Base-by-base conservation (phyloP, 2,888 invertebrate species). In the Hipparchia sbordonii region DNA sequence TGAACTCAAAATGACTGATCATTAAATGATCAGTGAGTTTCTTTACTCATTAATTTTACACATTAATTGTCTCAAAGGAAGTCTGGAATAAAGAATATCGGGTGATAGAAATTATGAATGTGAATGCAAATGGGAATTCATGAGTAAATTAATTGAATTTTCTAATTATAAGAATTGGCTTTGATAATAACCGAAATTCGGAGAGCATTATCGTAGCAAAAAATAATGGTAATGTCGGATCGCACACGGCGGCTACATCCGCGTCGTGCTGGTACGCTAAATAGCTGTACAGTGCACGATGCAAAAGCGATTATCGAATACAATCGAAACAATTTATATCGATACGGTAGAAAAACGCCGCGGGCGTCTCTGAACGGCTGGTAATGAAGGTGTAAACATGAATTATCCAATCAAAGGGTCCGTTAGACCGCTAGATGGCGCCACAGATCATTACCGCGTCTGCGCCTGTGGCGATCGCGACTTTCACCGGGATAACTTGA, bases 371-470 rank as follows among this genome's bases (percentile, higher is more conserved):
- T 75, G 71, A 72, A 72, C 72, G 72, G 68, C 62, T 79, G 52
- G 60, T 86, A 86, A 87, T 88, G 82, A 84, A 89, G 85, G 86
- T 87, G 86, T 87, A 87, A 86, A 88, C 86, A 88, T 87, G 85
- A 87, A 90, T 90, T 87, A 90, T 85, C 89, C 87, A 90, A 91
- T 91, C 89, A 69, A 23, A 82, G 81, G 79, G 77, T 77, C 89
- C 89, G 90, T 89, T 90, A 89, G 77, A 80, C 81, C 84, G 84
- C 82, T 84, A 86, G 86, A 82, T 84, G 89, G 90, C 91, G 90
- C 89, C 89, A 78, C 76, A 72, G 80, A 79, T 84, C 86, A 90
- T 89, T 88, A 87, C 81, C 79, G 77, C 81, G 90, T 88, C 89
- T 89, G 87, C 84, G 84, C 80, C 67, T 76, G 82, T 83, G 84